phyloP scores from a whole-genome alignment of 2,888 invertebrate genomes.

The Belgica antarctica region DNA sequence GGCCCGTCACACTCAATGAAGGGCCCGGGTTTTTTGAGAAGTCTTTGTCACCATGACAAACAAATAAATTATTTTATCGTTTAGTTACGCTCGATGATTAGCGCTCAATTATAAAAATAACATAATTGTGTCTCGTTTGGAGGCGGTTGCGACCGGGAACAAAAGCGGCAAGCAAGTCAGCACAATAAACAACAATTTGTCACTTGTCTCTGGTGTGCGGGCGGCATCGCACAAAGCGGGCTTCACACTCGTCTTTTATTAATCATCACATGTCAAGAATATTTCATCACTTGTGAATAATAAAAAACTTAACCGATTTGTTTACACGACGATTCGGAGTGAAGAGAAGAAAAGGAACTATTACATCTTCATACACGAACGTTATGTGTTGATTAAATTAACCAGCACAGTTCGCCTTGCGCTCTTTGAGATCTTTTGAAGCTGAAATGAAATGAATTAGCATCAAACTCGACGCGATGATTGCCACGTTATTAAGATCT shows the following conservation, averaged over 20 bases:
- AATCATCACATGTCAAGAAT: constrained; percentile 39
- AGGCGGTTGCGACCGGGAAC: not conserved
- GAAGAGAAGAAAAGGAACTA: not conserved
- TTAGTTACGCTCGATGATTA: constrained; percentile 36
- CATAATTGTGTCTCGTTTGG: not conserved
- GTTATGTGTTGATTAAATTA: constrained; percentile 34
- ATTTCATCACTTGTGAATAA: constrained; percentile 38
- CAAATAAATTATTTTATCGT: not conserved
- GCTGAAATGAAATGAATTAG: not conserved
- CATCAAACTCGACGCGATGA: constrained; percentile 25
- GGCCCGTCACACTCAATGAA: not conserved
- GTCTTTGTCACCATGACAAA: not conserved
- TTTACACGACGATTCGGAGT: constrained; percentile 15
- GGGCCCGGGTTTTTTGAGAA: not conserved
- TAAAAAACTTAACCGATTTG: constrained; percentile 25
- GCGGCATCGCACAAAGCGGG: not conserved
- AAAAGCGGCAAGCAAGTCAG: too few relatives aligned
- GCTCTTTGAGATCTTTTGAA: not conserved
- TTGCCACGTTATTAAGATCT: constrained; percentile 38
- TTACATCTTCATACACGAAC: constrained; percentile 6
- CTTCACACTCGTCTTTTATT: constrained; percentile 1
- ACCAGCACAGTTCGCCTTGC: constrained; percentile 23
- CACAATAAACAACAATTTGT: constrained; percentile 22
- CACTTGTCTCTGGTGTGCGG: not conserved
- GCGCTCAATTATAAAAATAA: constrained; percentile 33